These are phyloP conservation scores for Esox niger DNA, from an alignment of 2,113 vertebrate genomes.

Conservation along the genomic window DNA sequence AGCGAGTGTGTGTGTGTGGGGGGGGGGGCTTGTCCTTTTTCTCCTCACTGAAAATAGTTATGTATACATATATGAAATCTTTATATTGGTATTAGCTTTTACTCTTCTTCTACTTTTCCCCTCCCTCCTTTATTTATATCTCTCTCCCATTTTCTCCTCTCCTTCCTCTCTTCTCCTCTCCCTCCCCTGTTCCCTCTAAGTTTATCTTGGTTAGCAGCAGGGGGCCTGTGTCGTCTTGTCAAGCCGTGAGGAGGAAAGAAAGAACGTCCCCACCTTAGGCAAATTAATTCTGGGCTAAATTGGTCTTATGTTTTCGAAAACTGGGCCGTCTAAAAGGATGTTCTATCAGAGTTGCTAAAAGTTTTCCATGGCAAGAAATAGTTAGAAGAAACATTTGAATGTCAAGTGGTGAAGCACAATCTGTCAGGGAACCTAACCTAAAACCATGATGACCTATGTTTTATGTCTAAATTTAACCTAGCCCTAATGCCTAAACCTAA, in stretches of 20 bases:
- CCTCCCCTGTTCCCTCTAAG: conserved; percentile 10
- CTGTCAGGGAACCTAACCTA: too few species aligned
- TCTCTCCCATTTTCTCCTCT: too few species aligned
- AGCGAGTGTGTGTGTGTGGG: too few species aligned
- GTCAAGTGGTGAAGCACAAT: not conserved
- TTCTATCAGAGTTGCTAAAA: not conserved
- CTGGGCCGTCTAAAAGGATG: conserved; percentile 23
- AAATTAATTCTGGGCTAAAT: conserved; percentile 41
- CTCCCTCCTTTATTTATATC: too few species aligned
- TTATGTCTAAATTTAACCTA: too few species aligned
- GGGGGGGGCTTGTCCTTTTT: too few species aligned
- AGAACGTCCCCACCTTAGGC: conserved; percentile 20
- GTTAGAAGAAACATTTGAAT: not conserved
- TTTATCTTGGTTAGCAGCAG: conserved; percentile 3
- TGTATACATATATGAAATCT: too few species aligned
- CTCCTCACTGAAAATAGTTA: too few species aligned
- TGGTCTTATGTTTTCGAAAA: conserved; percentile 40
- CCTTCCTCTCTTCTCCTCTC: not conserved
- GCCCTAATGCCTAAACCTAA: too few species aligned
- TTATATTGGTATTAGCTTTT: too few species aligned
- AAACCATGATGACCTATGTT: too few species aligned
- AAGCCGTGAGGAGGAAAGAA: conserved; percentile 23
- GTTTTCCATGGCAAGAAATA: not conserved
- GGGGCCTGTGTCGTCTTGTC: conserved; percentile 22
- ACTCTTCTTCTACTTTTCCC: too few species aligned